These are phyloP conservation scores for Uloborus diversus DNA, from an alignment of 1,140 invertebrate species.

Conservation along the genomic window DNA sequence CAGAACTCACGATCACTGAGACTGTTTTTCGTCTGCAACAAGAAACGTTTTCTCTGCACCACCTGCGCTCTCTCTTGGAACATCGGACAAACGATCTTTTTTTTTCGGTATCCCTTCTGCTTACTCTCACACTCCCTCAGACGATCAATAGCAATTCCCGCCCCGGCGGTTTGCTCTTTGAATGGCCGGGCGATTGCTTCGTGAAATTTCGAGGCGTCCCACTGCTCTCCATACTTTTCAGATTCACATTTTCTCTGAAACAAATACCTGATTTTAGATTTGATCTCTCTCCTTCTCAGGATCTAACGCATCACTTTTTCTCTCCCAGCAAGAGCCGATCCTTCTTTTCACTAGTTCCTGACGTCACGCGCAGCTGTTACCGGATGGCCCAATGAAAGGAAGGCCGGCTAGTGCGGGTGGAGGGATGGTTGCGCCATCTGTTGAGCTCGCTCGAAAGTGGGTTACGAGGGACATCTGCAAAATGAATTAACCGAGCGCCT, in stretches of 20 bases:
- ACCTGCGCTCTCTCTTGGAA: not conserved
- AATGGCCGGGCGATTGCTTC: not conserved
- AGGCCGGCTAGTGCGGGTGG: not conserved
- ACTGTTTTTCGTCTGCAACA: not conserved
- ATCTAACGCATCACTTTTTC: not conserved
- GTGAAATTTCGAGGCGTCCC: not conserved
- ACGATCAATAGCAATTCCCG: constrained; percentile 33
- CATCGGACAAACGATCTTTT: not conserved
- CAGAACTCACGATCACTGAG: too few relatives aligned
- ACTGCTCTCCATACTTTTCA: not conserved
- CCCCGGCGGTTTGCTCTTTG: not conserved
- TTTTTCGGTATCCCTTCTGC: not conserved
- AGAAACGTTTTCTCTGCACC: not conserved
- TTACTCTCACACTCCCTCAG: not conserved
- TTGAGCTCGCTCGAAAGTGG: too few relatives aligned
- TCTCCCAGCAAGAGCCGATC: not conserved
- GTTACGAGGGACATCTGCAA: too few relatives aligned
- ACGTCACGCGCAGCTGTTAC: constrained; percentile 52
- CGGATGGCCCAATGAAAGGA: not conserved
- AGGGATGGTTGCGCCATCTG: constrained; percentile 24
- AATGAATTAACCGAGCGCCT: too few relatives aligned
- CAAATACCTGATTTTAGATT: not conserved
- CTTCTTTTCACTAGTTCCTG: not conserved
- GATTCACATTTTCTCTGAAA: not conserved
- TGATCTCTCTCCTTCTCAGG: not conserved